Percentiles rank a stretch among this genome's conserved stretches.
phyloP scores from a whole-genome alignment of 2,888 invertebrate species.

The Dinocampus coccinellae region DNA sequence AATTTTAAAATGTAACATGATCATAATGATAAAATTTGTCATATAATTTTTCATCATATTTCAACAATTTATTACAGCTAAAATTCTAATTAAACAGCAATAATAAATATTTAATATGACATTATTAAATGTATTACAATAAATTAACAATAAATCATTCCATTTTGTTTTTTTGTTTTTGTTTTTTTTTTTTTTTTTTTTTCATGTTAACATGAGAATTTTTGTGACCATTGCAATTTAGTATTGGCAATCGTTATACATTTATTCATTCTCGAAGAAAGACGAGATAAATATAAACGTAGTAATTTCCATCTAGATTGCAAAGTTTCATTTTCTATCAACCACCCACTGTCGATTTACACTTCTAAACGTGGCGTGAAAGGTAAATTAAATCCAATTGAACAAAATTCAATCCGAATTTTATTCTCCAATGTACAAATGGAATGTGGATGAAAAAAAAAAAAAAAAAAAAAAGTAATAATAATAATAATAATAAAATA shows the following conservation, averaged over 20 bases:
- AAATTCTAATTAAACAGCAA: too few species aligned
- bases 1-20: neutral
- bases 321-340: slow-evolving; percentile 18
- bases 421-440: slow-evolving; percentile 29
- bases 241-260: neutral
- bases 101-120: too few species aligned
- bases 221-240: neutral
- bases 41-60: too few species aligned
- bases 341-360: slow-evolving; percentile 28
- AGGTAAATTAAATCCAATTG: slow-evolving; percentile 43
- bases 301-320: slow-evolving; percentile 27
- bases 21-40: too few species aligned
- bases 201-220: neutral
- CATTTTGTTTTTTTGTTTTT: too few species aligned
- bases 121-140: too few species aligned
- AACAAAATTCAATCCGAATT: slow-evolving; percentile 40
- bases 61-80: too few species aligned
- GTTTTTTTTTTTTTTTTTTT: too few species aligned
- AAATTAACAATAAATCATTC: too few species aligned
- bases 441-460: slow-evolving; percentile 19
- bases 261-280: neutral
- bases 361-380: slow-evolving; percentile 33
- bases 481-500: too few species aligned
- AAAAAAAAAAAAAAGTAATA: too few species aligned
- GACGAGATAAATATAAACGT: neutral